Evolutionary conservation across 2,113 vertebrate genomes (phyloP), one percentile per base, ranked within the genome.

Genomic region (Brienomyrus longianalis): DNA sequence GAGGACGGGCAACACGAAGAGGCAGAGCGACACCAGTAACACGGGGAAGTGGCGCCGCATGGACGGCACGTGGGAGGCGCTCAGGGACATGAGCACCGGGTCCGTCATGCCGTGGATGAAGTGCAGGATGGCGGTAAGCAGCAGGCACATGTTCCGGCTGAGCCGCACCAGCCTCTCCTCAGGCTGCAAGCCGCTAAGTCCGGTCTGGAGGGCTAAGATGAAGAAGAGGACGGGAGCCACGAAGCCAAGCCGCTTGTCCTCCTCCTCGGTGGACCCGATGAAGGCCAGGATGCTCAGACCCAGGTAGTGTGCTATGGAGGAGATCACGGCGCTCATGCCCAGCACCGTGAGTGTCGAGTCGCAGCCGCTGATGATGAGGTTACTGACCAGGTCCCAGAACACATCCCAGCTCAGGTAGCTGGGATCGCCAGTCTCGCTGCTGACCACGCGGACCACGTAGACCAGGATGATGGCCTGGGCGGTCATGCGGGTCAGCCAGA

Each of bases 21-120:
- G 97, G 83, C 93, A 97, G 90, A 96, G 92, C 0, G 98, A 99
- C 92, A 99, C 98, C 92, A 99, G 96, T 35, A 99, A 96, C 50
- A 98, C 98, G 0, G 98, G 98, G 39, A 98, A 96, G 90, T 99
- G 98, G 93, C 98, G 96, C 89, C 98, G 98, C 31, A 98, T 94
- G 0, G 98, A 98, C 0, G 97, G 97, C 83, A 99, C 97, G 0
- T 99, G 98, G 50, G 98, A 98, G 93, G 98, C 98, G 95, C 98
- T 98, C 89, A 99, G 97, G 5, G 98, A 98, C 98, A 99, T 99
- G 27, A 99, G 95, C 84, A 99, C 98, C 0, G 98, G 98, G 93
- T 99, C 98, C 13, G 98, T 98, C 98, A 99, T 99, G 87, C 98
- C 98, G 0, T 99, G 98, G 94, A 99, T 98, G 93, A 99, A 99